Base-by-base conservation (phyloP, 2,888 invertebrate genomes). In the Monochamus alternatus region DNA sequence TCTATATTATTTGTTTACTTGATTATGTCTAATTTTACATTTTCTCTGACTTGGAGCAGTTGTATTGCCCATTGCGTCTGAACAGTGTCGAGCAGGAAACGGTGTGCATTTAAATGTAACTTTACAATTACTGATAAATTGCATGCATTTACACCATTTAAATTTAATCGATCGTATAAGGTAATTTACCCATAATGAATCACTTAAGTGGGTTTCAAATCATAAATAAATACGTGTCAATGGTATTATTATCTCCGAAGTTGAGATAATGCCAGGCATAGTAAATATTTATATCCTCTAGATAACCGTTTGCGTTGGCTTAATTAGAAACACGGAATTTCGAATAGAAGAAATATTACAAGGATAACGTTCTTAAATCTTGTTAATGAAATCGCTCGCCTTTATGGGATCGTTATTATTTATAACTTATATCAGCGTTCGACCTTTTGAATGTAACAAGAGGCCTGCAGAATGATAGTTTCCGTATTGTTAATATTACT, bases 231-330 rank as follows among this genome's bases (percentile, higher is more conserved):
- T 77, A 77, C 70, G 73, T 79, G 77, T 75, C 75, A 79, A 77
- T 79, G 73, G 69, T 72, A 77, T 77, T 79, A 76, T 79, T 74
- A 74, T 74, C 74, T 74, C n/a, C 30, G 30, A 68, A 67, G 68
- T 51, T 74, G 43, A 74, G 74, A 74, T 74, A 74, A 74, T 69
- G 70, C 76, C 65, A 70, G 75, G 70, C 74, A 80, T 75, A 78
- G 78, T 77, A 77, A 78, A 78, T 80, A 78, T 80, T 78, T 77
- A 80, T 77, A 78, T 78, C 75, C 78, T 76, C 68, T 68, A 73
- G 78, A 80, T 75, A 75, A 75, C 70, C 62, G 66, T 68, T 75
- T 71, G 59, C 72, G 74, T 78, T 59, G 70, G 59, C 66, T 78
- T 73, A 68, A 55, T 38, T 68, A 65, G 63, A 74, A 74, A 74